Percentiles rank a stretch among this genome's conserved stretches.
These are phyloP conservation scores for Mungos mungo DNA, from an alignment of 2,113 vertebrate genomes.

Conservation along the genomic window DNA sequence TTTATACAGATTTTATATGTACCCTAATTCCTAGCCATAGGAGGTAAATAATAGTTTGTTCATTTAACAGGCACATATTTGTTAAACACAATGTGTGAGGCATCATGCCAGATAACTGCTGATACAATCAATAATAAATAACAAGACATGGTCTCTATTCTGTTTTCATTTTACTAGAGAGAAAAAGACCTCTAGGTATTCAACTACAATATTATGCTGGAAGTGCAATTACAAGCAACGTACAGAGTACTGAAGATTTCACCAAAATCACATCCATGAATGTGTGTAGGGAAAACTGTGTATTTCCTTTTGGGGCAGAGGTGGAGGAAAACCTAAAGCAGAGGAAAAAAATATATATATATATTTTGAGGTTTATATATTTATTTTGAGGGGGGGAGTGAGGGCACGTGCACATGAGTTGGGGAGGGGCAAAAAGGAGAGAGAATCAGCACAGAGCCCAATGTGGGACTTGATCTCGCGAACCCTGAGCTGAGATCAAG, in stretches of 20 bases:
- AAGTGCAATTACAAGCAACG: not conserved
- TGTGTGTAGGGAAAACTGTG: not conserved
- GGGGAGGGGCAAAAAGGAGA: no score
- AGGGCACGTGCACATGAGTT: no score
- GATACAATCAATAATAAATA: not conserved
- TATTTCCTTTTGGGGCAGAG: not conserved
- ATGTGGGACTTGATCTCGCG: no score
- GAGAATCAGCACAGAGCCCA: no score
- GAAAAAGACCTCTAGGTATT: not conserved
- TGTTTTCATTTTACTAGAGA: conserved; percentile 17
- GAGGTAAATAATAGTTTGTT: not conserved
- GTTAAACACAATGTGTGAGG: not conserved
- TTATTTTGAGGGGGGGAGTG: no score
- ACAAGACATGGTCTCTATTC: not conserved
- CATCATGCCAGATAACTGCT: not conserved
- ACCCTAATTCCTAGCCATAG: not conserved
- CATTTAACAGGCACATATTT: conserved; percentile 8
- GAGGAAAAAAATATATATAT: not conserved
- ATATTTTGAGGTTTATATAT: no score
- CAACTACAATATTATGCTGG: not conserved
- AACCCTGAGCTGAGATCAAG: no score
- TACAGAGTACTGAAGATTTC: not conserved
- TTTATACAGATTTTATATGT: not conserved
- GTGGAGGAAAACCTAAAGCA: not conserved
- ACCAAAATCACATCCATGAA: not conserved